These are phyloP conservation scores for Plagodis dolabraria DNA, from an alignment of 2,888 invertebrate species.

Conservation along the genomic window DNA sequence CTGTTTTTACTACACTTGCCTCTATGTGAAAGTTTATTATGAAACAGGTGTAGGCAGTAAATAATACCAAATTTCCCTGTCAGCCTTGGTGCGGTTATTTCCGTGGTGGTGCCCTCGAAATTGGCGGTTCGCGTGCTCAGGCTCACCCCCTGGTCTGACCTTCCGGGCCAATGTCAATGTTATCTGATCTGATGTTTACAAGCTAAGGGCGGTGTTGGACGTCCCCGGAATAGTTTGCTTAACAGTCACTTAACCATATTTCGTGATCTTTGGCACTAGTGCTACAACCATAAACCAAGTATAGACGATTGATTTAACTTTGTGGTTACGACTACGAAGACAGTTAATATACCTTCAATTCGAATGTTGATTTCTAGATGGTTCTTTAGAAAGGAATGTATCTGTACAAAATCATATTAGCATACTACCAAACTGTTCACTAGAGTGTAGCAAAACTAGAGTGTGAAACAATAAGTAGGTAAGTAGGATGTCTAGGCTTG, in stretches of 20 bases:
- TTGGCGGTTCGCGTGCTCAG: conserved; percentile 66
- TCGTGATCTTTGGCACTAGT: too few relatives aligned
- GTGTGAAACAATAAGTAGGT: too few relatives aligned
- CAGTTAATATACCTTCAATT: too few relatives aligned
- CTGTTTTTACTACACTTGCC: background rate
- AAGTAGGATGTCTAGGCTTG: too few relatives aligned
- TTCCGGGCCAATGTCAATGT: conserved; percentile 64
- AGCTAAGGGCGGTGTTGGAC: conserved; percentile 30
- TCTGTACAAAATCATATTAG: too few relatives aligned
- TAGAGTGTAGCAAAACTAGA: too few relatives aligned
- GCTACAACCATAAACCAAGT: too few relatives aligned
- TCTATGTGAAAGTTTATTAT: background rate
- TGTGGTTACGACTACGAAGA: too few relatives aligned
- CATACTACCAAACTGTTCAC: too few relatives aligned
- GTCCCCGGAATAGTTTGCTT: conserved; percentile 12
- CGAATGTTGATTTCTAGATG: too few relatives aligned
- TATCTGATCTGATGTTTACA: conserved; percentile 54
- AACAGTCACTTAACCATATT: background rate
- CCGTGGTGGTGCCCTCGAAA: conserved; percentile 54
- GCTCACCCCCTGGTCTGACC: conserved; percentile 50
- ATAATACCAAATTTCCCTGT: conserved; percentile 18
- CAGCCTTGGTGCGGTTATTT: conserved; percentile 35
- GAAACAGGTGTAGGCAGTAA: conserved; percentile 1
- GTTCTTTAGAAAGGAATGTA: too few relatives aligned
- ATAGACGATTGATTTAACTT: too few relatives aligned